Evolutionary conservation across 2,888 invertebrate species (phyloP).

Genomic region (Hymenopus coronatus): DNA sequence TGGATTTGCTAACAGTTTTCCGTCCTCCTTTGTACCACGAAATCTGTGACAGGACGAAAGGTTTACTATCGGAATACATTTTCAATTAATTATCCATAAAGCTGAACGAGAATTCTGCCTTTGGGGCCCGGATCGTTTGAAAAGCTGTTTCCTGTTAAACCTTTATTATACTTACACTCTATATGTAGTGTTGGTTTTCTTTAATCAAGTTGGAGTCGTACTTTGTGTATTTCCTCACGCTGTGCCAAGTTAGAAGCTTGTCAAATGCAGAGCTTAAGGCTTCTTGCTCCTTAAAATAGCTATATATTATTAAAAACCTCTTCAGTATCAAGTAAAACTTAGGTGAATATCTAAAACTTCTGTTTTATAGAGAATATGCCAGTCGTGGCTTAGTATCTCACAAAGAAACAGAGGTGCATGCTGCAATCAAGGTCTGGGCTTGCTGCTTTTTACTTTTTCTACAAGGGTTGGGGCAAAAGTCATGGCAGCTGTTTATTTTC

Average conservation of each 20-base stretch:
- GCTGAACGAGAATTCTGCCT: not conserved
- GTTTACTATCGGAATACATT: not conserved
- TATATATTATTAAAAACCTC: no score
- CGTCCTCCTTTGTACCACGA: not conserved
- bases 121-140: not conserved
- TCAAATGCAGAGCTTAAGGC: not conserved
- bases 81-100: not conserved
- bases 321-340: no score
- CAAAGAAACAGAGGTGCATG: no score
- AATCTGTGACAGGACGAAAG: not conserved
- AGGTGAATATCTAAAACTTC: no score
- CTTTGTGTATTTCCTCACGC: no score
- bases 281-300: no score
- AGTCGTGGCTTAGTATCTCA: no score
- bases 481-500: no score
- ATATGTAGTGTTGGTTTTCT: not conserved
- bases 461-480: no score
- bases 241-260: not conserved
- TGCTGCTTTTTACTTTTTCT: no score
- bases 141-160: not conserved
- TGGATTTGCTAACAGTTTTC: not conserved
- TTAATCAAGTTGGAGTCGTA: not conserved
- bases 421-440: no score
- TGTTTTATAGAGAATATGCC: no score
- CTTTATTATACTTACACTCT: not conserved